Conservation (phyloP, 2,113 vertebrate genomes). For the Cavia aperea region DNA sequence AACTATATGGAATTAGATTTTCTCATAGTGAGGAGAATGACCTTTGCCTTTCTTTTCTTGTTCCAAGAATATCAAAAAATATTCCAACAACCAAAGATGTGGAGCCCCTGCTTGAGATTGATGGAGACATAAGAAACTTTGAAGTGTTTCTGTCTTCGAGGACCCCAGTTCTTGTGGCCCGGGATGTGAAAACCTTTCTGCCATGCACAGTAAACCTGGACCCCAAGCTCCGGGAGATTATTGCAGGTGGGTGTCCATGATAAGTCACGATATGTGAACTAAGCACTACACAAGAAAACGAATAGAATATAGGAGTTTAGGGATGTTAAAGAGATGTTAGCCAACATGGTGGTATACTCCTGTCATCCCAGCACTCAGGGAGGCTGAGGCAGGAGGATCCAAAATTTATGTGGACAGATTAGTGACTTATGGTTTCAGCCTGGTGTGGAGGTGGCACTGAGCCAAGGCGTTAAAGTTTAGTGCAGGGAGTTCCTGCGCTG, state of each 20-base stretch:
- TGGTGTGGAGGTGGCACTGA: background rate
- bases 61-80: constrained; percentile 91
- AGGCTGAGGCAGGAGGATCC: background rate
- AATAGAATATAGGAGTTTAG: background rate
- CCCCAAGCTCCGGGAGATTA: constrained; percentile 97
- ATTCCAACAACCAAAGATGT: constrained; percentile 98
- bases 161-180: constrained; percentile 90
- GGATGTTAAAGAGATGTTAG: background rate
- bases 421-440: background rate
- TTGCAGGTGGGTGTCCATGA: constrained; percentile 82
- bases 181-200: constrained; percentile 94
- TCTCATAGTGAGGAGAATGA: background rate
- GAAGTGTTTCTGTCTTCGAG: constrained; percentile 97
- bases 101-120: constrained; percentile 96
- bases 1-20: background rate
- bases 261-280: background rate
- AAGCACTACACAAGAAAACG: background rate
- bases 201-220: constrained; percentile 97
- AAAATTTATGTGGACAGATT: background rate
- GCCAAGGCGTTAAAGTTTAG: background rate
- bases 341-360: background rate
- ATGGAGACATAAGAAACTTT: constrained; percentile 94
- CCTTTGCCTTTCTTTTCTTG: constrained; percentile 29
- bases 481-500: background rate
- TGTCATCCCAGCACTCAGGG: background rate